Evolutionary conservation across 2,888 invertebrate species (phyloP).

Genomic region (Sturmia bella): DNA sequence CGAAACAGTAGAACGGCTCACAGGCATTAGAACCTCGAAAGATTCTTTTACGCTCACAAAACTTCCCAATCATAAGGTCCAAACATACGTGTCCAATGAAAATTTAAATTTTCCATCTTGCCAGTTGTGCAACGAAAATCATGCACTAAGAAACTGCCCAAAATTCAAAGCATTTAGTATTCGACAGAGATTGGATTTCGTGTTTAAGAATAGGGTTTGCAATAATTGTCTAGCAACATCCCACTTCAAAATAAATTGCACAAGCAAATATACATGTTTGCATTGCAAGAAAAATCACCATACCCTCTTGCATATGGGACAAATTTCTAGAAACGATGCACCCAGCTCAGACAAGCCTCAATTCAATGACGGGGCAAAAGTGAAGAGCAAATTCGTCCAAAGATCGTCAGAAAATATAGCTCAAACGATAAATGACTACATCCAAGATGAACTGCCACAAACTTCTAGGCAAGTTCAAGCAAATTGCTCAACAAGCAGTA

Average conservation of each 20-base stretch:
- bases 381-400: not conserved
- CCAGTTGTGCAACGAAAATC: not conserved
- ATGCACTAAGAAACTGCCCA: not conserved
- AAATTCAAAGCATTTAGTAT: not conserved
- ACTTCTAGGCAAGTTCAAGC: not conserved
- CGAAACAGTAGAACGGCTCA: too few relatives aligned
- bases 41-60: too few relatives aligned
- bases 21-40: too few relatives aligned
- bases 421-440: not conserved
- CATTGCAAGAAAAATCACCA: conserved; percentile 4
- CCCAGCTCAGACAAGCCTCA: not conserved
- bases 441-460: not conserved
- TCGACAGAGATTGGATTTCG: conserved; percentile 1
- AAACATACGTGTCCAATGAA: too few relatives aligned
- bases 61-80: too few relatives aligned
- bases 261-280: not conserved
- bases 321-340: too few relatives aligned
- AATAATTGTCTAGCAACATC: too few relatives aligned
- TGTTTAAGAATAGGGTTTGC: not conserved
- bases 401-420: not conserved
- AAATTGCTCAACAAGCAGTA: not conserved
- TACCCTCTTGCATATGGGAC: not conserved
- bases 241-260: too few relatives aligned
- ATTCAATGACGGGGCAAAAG: too few relatives aligned
- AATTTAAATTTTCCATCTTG: not conserved